These are phyloP conservation scores for Aelia acuminata DNA, from an alignment of 2,888 invertebrate genomes.

Conservation along the genomic window DNA sequence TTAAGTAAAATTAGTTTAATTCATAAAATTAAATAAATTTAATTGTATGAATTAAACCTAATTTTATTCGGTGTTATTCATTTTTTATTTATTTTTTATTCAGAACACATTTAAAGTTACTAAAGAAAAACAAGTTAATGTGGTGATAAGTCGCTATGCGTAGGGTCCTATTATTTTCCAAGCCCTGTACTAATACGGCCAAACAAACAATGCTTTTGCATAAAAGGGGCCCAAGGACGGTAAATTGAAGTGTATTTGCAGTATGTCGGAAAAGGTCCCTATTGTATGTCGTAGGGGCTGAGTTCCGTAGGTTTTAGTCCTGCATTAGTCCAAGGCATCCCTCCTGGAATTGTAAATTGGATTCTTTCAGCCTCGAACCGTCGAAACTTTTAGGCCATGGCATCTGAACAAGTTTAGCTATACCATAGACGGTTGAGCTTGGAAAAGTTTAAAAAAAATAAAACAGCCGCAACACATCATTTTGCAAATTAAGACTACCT, in stretches of 20 bases:
- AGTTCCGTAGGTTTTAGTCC: not conserved
- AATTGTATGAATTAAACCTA: not conserved
- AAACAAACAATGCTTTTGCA: not conserved
- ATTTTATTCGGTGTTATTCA: no score
- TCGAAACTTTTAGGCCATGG: not conserved
- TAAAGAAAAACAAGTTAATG: not conserved
- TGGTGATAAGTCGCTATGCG: not conserved
- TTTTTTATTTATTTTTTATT: no score
- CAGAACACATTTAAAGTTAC: not conserved
- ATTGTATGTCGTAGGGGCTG: not conserved
- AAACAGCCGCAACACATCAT: no score
- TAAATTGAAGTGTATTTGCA: not conserved
- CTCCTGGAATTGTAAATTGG: not conserved
- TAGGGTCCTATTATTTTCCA: not conserved
- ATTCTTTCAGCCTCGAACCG: not conserved
- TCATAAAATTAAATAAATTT: not conserved
- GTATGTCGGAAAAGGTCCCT: not conserved
- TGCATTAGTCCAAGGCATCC: not conserved
- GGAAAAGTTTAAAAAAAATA: not conserved
- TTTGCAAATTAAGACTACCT: no score
- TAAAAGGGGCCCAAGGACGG: not conserved
- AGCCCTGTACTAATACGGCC: not conserved
- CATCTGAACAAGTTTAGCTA: not conserved
- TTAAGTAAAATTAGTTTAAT: no score
- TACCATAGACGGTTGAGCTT: not conserved